Base-by-base conservation (phyloP, 1,140 invertebrate genomes). In the Panagrolaimus sp. region DNA sequence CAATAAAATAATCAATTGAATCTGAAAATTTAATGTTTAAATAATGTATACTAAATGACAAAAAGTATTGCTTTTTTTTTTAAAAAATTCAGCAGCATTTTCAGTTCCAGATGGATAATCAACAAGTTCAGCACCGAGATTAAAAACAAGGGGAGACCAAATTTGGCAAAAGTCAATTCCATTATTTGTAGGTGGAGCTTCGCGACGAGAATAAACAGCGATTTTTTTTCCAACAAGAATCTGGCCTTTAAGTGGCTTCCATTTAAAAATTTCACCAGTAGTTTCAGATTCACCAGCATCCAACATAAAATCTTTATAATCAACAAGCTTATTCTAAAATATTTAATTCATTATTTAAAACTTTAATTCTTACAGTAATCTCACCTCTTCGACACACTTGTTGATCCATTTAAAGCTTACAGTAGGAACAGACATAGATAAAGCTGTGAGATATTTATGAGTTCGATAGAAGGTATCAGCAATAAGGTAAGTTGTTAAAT, bases 401-500 rank as follows among this genome's bases (percentile, higher is more conserved):
- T 73, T 45, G 8, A 83, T 62, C 81, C 81, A 82, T 12, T 44
- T 67, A 55, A 78, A 71, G 21, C 66, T 73, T 14, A 82, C 68
- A 45, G 77, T 78, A 5, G 80, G 80, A 44, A 83, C 66, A 14
- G 76, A 73, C 6, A 70, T n/a, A 5, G 79, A 80, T 46, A 82
- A 48, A 15, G 80, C 80, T 6, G 72, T 71, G 44, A 82, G 62
- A 52, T 82, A 82, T 63, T 82, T 82, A 69, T 82, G 79, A 9
- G 80, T 82, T 4, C 80, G 76, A 58, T 82, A 82, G 67, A 70
- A 73, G 0, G 77, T 80, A 68, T 82, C 80, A 12, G 81, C 81
- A 65, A 82, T 75, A 8, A 82, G 69, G 63, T 67, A 81, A 2
- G 70, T 72, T 9, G 67, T 65, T 2, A 47, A 46, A 4, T 55